Base-by-base conservation (phyloP, 2,113 vertebrate species). In the Pelodiscus sinensis region DNA sequence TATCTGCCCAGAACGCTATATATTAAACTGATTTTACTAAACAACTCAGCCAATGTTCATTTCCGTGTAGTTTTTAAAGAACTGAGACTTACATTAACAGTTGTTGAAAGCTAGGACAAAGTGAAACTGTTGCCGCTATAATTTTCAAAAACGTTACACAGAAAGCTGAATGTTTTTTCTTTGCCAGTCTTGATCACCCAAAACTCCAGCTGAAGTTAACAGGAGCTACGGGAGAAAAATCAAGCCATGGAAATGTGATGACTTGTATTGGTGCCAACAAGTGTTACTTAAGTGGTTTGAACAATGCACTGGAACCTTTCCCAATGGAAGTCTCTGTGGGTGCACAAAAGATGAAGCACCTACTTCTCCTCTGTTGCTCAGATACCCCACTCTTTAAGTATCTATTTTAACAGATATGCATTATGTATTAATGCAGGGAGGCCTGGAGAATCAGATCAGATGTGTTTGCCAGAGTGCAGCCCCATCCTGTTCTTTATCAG, bases 401-500 rank as follows among this genome's bases (percentile, higher is more conserved):
- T 65, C 27, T 92, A 79, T 79, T 82, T 94, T 94, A 88, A 57
- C 71, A 94, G 12, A 90, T 78, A 85, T 2, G 5, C 85, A 62
- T 75, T 75, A 93, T 91, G 82, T 93, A 86, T 86, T 92, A 81
- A 82, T 22, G 89, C 75, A 87, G 71, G 92, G 85, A 81, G 52
- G 51, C 52, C 68, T 52, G 75, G 62, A 10, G 86, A 87, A 93
- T 81, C 44, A 77, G 25, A 52, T 92, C 85, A 90, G 92, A 87
- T 90, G 52, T 52, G 90, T 93, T 90, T 89, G 81, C 93, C 79
- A 86, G 62, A 88, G 90, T 75, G 82, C 88, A 91, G 25, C 56
- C 65, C 88, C 92, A 1, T 4, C 92, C 88, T 82, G 50, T 87
- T 68, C 29, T 77, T 89, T 22, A 5, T 51, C 58, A 71, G 16